A percentile compares a stretch with the other conserved stretches of the same genome.
Conservation (phyloP, 2,888 invertebrate species). For the Drosophila multiciliata region DNA sequence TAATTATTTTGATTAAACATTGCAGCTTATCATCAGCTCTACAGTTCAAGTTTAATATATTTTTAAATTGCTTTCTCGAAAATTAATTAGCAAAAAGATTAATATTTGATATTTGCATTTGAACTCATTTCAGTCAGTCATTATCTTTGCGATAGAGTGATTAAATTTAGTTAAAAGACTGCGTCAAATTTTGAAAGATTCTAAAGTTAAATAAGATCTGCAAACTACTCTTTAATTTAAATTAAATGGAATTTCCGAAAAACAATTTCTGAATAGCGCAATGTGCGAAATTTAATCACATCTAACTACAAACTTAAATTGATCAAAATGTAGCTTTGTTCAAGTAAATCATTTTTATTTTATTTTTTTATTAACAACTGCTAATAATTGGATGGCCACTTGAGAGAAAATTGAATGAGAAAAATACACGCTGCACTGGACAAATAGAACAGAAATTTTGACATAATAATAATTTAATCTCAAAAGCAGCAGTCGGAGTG, state of each 20-base stretch:
- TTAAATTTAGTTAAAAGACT: neutral
- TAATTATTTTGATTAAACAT: slow-evolving; percentile 6
- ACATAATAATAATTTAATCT: slow-evolving; percentile 53
- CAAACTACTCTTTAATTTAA: neutral
- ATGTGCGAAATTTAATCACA: neutral
- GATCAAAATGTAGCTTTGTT: no score
- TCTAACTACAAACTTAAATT: neutral
- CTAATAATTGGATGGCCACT: slow-evolving; percentile 23
- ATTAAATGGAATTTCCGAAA: neutral
- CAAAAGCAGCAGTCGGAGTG: slow-evolving; percentile 38
- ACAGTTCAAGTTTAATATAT: neutral
- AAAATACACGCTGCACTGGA: slow-evolving; percentile 8
- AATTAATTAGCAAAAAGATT: neutral
- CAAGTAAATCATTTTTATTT: neutral
- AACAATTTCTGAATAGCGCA: neutral
- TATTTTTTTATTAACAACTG: neutral
- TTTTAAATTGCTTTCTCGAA: slow-evolving; percentile 3
- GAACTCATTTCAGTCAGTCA: slow-evolving; percentile 2
- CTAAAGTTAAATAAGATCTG: neutral
- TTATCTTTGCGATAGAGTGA: slow-evolving; percentile 5
- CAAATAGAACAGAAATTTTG: slow-evolving; percentile 31
- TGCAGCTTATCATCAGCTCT: slow-evolving; percentile 28
- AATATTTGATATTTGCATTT: slow-evolving; percentile 13
- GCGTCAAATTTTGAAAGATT: neutral
- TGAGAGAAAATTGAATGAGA: slow-evolving; percentile 19